phyloP scores from a whole-genome alignment of 2,113 vertebrate genomes.

The Poeciliopsis retropinna region DNA sequence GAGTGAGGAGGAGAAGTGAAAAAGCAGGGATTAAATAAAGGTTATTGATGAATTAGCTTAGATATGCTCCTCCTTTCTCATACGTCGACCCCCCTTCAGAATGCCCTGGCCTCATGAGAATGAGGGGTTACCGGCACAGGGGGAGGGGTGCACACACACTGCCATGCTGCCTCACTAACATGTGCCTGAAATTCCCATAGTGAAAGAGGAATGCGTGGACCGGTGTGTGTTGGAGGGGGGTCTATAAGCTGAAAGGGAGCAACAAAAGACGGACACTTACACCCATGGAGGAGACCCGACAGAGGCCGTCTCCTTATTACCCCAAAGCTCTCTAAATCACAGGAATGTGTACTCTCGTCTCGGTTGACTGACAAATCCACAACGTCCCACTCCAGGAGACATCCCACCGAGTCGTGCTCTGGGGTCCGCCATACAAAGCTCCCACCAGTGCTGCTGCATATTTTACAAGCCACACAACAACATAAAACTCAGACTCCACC shows the following conservation, averaged over 20 bases:
- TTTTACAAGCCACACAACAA: slow-evolving; percentile 10
- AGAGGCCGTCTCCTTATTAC: slow-evolving; percentile 33
- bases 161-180: slow-evolving; percentile 54
- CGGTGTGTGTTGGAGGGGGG: slow-evolving; percentile 63
- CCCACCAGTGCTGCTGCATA: background rate
- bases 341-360: slow-evolving; percentile 22
- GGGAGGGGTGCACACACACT: slow-evolving; percentile 46
- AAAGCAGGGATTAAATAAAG: slow-evolving; percentile 79
- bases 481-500: background rate
- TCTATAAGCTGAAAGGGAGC: slow-evolving; percentile 54
- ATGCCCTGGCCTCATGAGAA: slow-evolving; percentile 64
- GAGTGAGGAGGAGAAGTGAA: slow-evolving; percentile 39
- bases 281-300: slow-evolving; percentile 31
- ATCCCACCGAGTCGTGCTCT: background rate
- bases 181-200: slow-evolving; percentile 70
- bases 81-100: background rate
- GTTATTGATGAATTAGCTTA: slow-evolving; percentile 82
- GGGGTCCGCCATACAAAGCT: background rate
- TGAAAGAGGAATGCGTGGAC: slow-evolving; percentile 58
- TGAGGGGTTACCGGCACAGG: slow-evolving; percentile 38
- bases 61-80: slow-evolving; percentile 40
- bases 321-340: slow-evolving; percentile 24
- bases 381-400: slow-evolving; percentile 9
- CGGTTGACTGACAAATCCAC: slow-evolving; percentile 33
- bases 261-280: slow-evolving; percentile 56